Evolutionary conservation across 1,140 invertebrate genomes (phyloP), one percentile per base, ranked within the genome.

Genomic region (Eciton burchellii): DNA sequence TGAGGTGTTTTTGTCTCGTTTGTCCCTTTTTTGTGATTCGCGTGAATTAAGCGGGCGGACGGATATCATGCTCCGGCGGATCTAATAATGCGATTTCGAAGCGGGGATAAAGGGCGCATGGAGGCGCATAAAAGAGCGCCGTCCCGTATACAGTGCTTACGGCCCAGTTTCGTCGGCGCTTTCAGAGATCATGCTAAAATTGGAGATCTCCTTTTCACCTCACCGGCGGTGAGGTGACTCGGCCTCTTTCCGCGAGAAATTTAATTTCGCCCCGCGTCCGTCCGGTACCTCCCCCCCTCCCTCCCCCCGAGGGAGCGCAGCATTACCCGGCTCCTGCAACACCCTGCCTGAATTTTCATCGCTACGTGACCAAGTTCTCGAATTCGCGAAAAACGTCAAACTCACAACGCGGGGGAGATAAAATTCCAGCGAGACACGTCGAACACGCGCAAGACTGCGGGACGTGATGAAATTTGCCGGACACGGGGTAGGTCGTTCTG

Each of bases 361-460:
- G 49, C 65, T 63, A 84, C 76, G 76, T 81, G 82, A 84, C 45
- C 76, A 84, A 72, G 60, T 65, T 84, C 57, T 45, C 54, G 59
- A 84, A 81, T 81, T 43, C 9, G 41, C 14, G 21, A 21, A 21
- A 59, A 68, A 54, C 74, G 65, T 82, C 54, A 54, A 68, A 79
- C 70, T 70, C 63, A 47, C n/a, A n/a, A n/a, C n/a, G n/a, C 57
- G 24, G 43, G 26, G 41, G 14, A 65, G 35, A 77, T 35, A 21
- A 43, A 82, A 76, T 52, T 76, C 45, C 24, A 79, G 19, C 43
- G 21, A 12, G 35, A 12, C 19, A 45, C 19, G n/a, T 21, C 21
- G 21, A 19, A 63, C 60, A 77, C 9, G 14, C 35, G 21, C 11
- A 2, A 63, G 59, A 41, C 29, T 5, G 56, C 43, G 12, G 54